Evolutionary conservation across 1,140 invertebrate species (phyloP).

Genomic region (Wiebesia pumilae): DNA sequence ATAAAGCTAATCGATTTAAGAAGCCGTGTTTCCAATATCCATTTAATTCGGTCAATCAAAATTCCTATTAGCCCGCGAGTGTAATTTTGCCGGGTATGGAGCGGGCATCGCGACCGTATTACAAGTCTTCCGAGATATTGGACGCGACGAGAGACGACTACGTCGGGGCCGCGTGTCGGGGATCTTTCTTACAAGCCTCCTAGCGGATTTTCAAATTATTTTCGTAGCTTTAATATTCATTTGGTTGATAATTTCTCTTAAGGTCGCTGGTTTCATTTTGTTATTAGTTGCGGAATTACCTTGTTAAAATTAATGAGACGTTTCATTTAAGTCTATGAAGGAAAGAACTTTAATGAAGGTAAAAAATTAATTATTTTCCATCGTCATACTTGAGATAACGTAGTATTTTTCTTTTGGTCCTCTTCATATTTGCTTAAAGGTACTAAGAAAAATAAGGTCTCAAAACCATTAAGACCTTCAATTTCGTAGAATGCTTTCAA

Average conservation of each 20-base stretch:
- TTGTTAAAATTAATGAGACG: constrained; percentile 42
- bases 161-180: neutral
- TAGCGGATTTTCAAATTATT: constrained; percentile 22
- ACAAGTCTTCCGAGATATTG: constrained; percentile 69
- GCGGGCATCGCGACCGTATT: constrained; percentile 61
- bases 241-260: neutral
- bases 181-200: neutral
- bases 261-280: neutral
- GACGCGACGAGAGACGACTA: constrained; percentile 54
- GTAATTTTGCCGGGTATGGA: constrained; percentile 68
- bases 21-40: constrained; percentile 70
- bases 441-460: neutral
- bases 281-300: constrained; percentile 10
- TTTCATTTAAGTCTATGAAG: constrained; percentile 1
- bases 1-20: constrained; percentile 71
- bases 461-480: neutral
- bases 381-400: constrained; percentile 12
- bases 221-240: constrained; percentile 11
- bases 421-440: neutral
- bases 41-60: constrained; percentile 76
- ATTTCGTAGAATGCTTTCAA: neutral
- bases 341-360: constrained; percentile 36
- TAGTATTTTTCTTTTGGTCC: neutral
- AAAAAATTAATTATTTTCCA: constrained; percentile 43
- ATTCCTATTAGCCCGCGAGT: constrained; percentile 72